Conservation (phyloP, 2,888 invertebrate species). For the Megalurothrips usitatus region DNA sequence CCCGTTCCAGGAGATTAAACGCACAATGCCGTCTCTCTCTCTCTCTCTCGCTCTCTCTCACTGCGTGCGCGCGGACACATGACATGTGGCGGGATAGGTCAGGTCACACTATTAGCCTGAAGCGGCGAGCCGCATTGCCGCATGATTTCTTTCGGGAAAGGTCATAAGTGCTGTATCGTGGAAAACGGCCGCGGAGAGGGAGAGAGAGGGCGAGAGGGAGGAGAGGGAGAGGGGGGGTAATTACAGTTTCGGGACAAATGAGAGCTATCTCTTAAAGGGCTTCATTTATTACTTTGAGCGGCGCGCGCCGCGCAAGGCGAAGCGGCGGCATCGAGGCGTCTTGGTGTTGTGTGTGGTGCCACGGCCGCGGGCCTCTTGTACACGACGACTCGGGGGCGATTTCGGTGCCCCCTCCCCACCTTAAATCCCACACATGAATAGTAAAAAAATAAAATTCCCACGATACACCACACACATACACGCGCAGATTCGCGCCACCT, state of each 20-base stretch:
- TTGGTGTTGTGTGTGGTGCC: too few relatives aligned
- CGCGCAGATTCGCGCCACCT: too few relatives aligned
- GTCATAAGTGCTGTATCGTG: constrained; percentile 15
- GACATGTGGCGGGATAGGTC: not conserved
- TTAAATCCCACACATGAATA: too few relatives aligned
- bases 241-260: constrained; percentile 17
- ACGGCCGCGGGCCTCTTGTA: not conserved
- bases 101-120: not conserved
- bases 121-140: not conserved
- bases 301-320: not conserved
- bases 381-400: too few relatives aligned
- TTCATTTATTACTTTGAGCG: not conserved
- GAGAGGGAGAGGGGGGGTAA: not conserved
- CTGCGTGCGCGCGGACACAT: too few relatives aligned
- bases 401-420: too few relatives aligned
- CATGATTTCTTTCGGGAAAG: constrained; percentile 10
- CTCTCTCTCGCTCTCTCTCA: too few relatives aligned
- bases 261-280: not conserved
- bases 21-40: too few relatives aligned
- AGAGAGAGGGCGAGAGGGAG: too few relatives aligned
- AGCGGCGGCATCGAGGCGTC: not conserved
- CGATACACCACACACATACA: too few relatives aligned
- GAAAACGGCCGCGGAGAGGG: not conserved
- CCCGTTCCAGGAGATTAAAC: too few relatives aligned
- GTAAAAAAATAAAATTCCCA: too few relatives aligned